Evolutionary conservation across 2,797 vertebrate genomes (phyloP).

Genomic region (Coregonus ussuriensis): DNA sequence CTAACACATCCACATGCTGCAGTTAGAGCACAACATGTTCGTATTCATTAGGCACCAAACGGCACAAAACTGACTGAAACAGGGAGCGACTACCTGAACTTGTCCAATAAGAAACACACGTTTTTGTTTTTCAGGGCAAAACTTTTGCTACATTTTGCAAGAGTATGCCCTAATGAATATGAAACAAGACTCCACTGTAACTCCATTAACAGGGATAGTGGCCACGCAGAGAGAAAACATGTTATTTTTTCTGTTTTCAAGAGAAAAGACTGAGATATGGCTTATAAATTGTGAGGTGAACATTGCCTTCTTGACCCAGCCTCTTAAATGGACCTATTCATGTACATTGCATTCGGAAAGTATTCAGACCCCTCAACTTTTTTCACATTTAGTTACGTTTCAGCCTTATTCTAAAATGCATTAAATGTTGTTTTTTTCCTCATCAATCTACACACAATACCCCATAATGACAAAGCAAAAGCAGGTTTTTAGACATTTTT

Average conservation of each 20-base stretch:
- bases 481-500: too few relatives aligned
- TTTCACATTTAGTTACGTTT: too few relatives aligned
- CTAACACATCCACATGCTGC: not conserved
- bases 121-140: too few relatives aligned
- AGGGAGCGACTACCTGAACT: not conserved
- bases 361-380: too few relatives aligned
- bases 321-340: slow-evolving; percentile 54
- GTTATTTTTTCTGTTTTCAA: slow-evolving; percentile 24
- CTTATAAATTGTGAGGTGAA: slow-evolving; percentile 39
- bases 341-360: too few relatives aligned
- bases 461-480: too few relatives aligned
- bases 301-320: slow-evolving; percentile 69
- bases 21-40: slow-evolving; percentile 3
- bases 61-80: not conserved
- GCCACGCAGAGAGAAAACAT: slow-evolving; percentile 12
- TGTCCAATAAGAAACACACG: not conserved
- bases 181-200: slow-evolving; percentile 2
- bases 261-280: slow-evolving; percentile 25
- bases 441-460: too few relatives aligned
- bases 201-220: slow-evolving; percentile 25
- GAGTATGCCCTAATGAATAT: not conserved
- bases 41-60: not conserved
- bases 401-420: too few relatives aligned
- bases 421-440: too few relatives aligned
- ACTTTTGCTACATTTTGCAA: too few relatives aligned